Base-by-base conservation (phyloP, 1,140 invertebrate species). In the Drosophila ficusphila region DNA sequence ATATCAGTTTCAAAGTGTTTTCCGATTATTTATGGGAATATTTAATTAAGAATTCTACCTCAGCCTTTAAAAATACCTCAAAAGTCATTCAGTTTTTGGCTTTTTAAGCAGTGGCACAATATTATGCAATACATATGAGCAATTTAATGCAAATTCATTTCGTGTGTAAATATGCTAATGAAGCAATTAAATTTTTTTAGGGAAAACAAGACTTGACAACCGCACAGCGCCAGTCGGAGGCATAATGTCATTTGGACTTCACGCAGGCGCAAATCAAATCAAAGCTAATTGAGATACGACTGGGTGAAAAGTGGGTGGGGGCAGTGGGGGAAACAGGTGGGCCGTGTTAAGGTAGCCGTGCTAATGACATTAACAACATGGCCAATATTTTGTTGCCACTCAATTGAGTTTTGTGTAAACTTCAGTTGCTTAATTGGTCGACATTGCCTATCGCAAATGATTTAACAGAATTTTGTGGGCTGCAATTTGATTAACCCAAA, bases 111-210 rank as follows among this genome's bases (percentile, higher is more conserved):
- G 11, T 34, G 41, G 14, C 36, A 38, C 39, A 41, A 51, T 36
- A 34, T 82, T 81, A 77, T 61, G 77, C 72, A 81, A 81, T 61
- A 54, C 44, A 31, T 47, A 38, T 53, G 42, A 31, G 27, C 61
- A 47, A 56, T 60, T 67, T 67, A 42, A 67, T 67, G 60, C 62
- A 67, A 67, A 72, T 71, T 51, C 53, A 41, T 38, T 39, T 68
- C 54, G 70, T 57, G 56, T 79, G 62, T 57, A 54, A 81, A 76
- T 52, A 79, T 72, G 72, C 65, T 65, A 81, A 81, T 71, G 47
- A 44, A 48, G 67, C 34, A 61, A 79, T 58, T 57, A 57, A 71
- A 29, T 29, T 41, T 48, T 67, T 52, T 33, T n/a, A 4, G 14
- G 25, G 16, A 51, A 51, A 73, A 64, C 54, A 73, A 64, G 58